These are phyloP conservation scores for Laothoe populi DNA, from an alignment of 2,888 invertebrate species.

Conservation along the genomic window DNA sequence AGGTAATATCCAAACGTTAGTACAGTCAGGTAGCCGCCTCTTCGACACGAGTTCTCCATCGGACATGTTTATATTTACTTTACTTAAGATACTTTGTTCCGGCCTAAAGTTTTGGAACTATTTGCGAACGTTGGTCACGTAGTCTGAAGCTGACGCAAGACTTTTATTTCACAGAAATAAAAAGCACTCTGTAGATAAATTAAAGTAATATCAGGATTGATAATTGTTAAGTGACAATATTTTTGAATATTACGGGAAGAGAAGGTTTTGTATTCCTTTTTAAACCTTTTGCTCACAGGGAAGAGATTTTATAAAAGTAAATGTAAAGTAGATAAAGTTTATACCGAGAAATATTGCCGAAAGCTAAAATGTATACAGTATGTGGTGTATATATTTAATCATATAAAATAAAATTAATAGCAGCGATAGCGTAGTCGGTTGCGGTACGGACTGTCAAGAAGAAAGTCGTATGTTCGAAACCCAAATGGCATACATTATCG, in stretches of 20 bases:
- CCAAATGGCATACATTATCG: too few species aligned
- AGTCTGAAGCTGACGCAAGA: not conserved
- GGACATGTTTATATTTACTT: constrained; percentile 21
- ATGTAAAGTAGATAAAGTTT: too few species aligned
- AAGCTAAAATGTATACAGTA: too few species aligned
- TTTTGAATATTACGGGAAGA: not conserved
- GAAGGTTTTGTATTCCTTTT: too few species aligned
- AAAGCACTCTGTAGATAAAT: constrained; percentile 5
- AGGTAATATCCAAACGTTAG: not conserved
- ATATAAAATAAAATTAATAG: too few species aligned
- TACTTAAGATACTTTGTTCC: constrained; percentile 21
- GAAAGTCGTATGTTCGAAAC: too few species aligned
- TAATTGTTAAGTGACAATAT: not conserved
- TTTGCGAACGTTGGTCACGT: constrained; percentile 15
- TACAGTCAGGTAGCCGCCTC: not conserved
- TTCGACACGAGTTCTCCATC: not conserved
- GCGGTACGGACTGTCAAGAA: too few species aligned
- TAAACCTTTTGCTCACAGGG: too few species aligned
- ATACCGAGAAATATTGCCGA: too few species aligned
- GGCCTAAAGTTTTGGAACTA: constrained; percentile 13
- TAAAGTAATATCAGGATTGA: not conserved
- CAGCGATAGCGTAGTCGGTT: too few species aligned
- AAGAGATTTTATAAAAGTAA: too few species aligned
- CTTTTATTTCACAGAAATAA: constrained; percentile 14
- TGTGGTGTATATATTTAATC: too few species aligned